A percentile compares a stretch with the other conserved stretches of the same genome.
Evolutionary conservation across 2,888 invertebrate species (phyloP).

Genomic region (Rhodophaea formosa): DNA sequence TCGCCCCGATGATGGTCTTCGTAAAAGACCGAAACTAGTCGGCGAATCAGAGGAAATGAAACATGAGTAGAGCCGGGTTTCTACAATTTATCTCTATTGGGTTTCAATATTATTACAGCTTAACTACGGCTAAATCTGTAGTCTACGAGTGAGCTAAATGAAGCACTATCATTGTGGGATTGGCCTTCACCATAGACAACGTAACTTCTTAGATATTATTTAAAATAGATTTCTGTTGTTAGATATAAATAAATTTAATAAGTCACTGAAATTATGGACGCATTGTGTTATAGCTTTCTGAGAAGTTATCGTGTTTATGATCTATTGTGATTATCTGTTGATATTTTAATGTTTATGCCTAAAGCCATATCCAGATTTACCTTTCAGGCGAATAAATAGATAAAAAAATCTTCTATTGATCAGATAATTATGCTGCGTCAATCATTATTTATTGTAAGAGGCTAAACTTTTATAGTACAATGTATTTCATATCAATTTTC

Average conservation of each 20-base stretch:
- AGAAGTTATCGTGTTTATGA: slow-evolving; percentile 3
- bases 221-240: not conserved
- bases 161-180: slow-evolving; percentile 5
- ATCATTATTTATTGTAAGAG: slow-evolving; percentile 1
- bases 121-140: too few species aligned
- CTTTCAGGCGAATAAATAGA: not conserved
- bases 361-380: not conserved
- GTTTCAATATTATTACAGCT: too few species aligned
- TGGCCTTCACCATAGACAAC: not conserved
- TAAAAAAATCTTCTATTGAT: not conserved
- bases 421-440: not conserved
- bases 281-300: slow-evolving; percentile 3
- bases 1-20: too few species aligned
- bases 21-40: too few species aligned
- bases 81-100: too few species aligned
- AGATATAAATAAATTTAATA: slow-evolving; percentile 1
- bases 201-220: slow-evolving; percentile 11
- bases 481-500: slow-evolving; percentile 54
- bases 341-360: slow-evolving; percentile 13
- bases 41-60: too few species aligned
- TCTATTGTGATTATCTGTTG: slow-evolving; percentile 11
- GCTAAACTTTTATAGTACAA: slow-evolving; percentile 48
- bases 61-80: too few species aligned
- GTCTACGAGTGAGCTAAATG: too few species aligned
- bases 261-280: not conserved